Evolutionary conservation across 64 coral and sea anemone genomes (phyloP).

Genomic region (Stichodactyla helianthus): DNA sequence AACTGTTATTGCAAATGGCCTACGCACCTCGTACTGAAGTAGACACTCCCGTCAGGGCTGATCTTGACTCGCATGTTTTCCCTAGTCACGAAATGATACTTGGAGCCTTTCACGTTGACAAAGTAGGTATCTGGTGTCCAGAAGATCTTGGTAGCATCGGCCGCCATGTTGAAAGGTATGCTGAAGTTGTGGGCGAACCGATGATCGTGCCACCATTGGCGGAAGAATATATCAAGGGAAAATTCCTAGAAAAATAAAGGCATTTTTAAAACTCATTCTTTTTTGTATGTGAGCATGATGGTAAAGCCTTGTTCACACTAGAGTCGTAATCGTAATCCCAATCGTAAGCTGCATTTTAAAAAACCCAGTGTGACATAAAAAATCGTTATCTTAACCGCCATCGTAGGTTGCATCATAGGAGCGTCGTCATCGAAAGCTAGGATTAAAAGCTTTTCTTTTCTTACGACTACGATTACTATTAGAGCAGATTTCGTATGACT

Average conservation of each 20-base stretch:
- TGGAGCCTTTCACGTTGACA: conserved; percentile 54
- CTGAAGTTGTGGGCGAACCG: conserved; percentile 53
- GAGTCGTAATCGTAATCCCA: no score
- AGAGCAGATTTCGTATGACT: no score
- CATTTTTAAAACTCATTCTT: background rate
- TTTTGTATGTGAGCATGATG: no score
- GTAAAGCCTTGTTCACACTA: no score
- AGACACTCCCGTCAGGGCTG: conserved; percentile 34
- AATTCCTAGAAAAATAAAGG: conserved; percentile 33
- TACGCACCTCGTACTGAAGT: conserved; percentile 43
- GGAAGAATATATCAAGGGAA: conserved; percentile 58
- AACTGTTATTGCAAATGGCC: no score
- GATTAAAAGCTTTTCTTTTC: no score
- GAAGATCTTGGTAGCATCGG: conserved; percentile 48
- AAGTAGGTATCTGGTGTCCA: conserved; percentile 71
- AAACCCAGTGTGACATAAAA: no score
- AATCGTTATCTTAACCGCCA: no score
- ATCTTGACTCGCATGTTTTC: conserved; percentile 59
- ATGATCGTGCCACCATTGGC: conserved; percentile 61
- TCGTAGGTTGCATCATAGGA: no score
- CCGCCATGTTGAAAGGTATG: conserved; percentile 62
- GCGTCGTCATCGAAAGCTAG: no score
- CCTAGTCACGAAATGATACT: conserved; percentile 45
- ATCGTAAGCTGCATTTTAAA: no score
- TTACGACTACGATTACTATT: no score